Percentiles rank a stretch among this genome's conserved stretches.
These are phyloP conservation scores for Lasioglossum figueresi DNA, from an alignment of 2,888 invertebrate genomes.

Conservation along the genomic window DNA sequence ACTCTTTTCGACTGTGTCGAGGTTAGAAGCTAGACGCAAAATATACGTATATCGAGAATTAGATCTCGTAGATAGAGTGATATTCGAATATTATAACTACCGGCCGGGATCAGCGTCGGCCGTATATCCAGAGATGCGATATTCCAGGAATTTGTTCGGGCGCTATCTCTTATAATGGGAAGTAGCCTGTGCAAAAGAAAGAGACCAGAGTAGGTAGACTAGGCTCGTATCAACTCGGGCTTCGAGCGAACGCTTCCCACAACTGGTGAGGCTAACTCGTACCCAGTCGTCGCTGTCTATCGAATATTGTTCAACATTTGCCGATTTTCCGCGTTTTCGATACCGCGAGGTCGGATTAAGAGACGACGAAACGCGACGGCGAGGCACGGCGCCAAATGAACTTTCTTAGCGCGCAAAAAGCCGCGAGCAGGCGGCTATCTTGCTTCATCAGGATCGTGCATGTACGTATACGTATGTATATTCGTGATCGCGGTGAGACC, in stretches of 20 bases:
- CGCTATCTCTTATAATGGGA: neutral
- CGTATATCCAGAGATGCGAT: no score
- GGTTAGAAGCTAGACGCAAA: no score
- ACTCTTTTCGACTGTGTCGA: neutral
- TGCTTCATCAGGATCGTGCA: neutral
- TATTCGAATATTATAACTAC: neutral
- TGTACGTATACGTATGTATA: slow-evolving; percentile 34
- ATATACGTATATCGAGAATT: neutral
- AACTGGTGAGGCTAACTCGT: neutral
- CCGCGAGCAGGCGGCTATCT: slow-evolving; percentile 10
- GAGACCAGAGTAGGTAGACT: neutral
- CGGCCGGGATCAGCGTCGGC: no score
- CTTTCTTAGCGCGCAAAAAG: slow-evolving; percentile 34
- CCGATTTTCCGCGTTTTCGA: neutral
- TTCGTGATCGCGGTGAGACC: slow-evolving; percentile 24
- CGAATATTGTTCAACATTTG: neutral
- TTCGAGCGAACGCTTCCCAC: neutral
- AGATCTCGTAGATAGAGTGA: neutral
- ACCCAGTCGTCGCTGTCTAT: neutral
- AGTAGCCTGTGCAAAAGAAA: neutral
- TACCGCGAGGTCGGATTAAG: neutral
- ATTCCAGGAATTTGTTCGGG: no score
- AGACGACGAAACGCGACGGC: neutral
- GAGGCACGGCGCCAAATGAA: slow-evolving; percentile 28
- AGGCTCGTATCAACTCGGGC: neutral